Conservation (phyloP, 2,888 invertebrate genomes). For the Volucella zonaria region DNA sequence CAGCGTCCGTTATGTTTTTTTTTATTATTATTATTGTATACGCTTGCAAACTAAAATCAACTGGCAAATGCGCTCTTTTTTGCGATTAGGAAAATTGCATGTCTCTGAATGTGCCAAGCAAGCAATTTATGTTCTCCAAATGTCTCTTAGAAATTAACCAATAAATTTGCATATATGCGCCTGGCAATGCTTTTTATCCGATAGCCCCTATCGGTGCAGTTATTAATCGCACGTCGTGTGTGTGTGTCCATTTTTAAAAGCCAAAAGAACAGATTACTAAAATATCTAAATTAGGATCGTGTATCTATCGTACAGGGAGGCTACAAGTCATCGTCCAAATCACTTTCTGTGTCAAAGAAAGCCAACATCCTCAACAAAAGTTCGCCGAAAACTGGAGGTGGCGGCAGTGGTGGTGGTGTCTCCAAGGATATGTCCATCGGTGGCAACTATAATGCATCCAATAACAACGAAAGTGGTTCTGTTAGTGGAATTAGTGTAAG, state of each 20-base stretch:
- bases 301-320: constrained; percentile 87
- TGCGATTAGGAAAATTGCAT: constrained; percentile 22
- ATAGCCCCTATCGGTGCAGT: constrained; percentile 34
- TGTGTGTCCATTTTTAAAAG: constrained; percentile 78
- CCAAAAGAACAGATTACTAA: constrained; percentile 80
- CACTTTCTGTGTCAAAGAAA: constrained; percentile 90
- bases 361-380: constrained; percentile 91
- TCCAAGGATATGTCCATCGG: constrained; percentile 67
- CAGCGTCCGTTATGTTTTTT: constrained; percentile 12
- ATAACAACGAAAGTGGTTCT: constrained; percentile 77
- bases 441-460: constrained; percentile 77
- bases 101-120: constrained; percentile 21
- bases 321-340: constrained; percentile 83
- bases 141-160: constrained; percentile 4
- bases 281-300: constrained; percentile 85
- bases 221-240: constrained; percentile 80
- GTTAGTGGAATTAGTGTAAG: constrained; percentile 82
- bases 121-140: constrained; percentile 20
- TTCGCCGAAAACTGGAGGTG: constrained; percentile 82
- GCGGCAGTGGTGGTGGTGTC: constrained; percentile 64
- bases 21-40: background rate
- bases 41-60: constrained; percentile 32
- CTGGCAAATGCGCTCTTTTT: constrained; percentile 7
- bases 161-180: constrained; percentile 31
- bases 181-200: constrained; percentile 43